Evolutionary conservation across 2,888 invertebrate genomes (phyloP), one percentile per base, ranked within the genome.

Genomic region (Cantharis nigra): DNA sequence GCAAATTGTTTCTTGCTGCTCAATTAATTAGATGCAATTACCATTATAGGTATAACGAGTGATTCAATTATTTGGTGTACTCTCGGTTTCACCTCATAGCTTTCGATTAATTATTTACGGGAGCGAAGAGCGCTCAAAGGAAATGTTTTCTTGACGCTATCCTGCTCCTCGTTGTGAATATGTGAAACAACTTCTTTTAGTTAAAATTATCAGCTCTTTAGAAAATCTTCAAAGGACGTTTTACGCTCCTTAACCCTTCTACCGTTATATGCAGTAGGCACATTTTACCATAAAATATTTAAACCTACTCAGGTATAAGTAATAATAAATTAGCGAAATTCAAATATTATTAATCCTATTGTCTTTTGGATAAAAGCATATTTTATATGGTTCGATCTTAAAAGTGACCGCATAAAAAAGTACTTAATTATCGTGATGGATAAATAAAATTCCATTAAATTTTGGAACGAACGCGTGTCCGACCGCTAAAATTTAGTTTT

Each of bases 381-480:
- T 5, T n/a, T n/a, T 30, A 11, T 30, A 30, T 49, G 49, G 33
- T 49, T 49, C 49, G 49, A 49, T 49, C n/a, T 49, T 49, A 49
- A 49, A 33, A 49, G 49, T 49, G 13, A 49, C n/a, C 26, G 65
- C 23, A 63, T 72, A 71, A 74, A 71, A 77, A 73, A n/a, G 64
- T 30, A 70, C 71, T 74, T 77, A 77, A 77, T 79, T 80, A 80
- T 80, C 78, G 73, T 77, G 80, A 80, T 80, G 80, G 69, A 77
- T 77, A 79, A 79, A 79, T 80, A 78, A 80, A 80, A 78, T 78
- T 76, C 76, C 79, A 79, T 79, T 78, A 79, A 74, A 78, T 71
- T 72, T 74, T 80, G 49, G 49, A 49, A 77, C 75, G 65, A 67
- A 75, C 80, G 77, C 80, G 79, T 77, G 78, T 78, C 75, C 75